These are phyloP conservation scores for Agriopis aurantiaria DNA, from an alignment of 2,888 invertebrate genomes.

Conservation along the genomic window DNA sequence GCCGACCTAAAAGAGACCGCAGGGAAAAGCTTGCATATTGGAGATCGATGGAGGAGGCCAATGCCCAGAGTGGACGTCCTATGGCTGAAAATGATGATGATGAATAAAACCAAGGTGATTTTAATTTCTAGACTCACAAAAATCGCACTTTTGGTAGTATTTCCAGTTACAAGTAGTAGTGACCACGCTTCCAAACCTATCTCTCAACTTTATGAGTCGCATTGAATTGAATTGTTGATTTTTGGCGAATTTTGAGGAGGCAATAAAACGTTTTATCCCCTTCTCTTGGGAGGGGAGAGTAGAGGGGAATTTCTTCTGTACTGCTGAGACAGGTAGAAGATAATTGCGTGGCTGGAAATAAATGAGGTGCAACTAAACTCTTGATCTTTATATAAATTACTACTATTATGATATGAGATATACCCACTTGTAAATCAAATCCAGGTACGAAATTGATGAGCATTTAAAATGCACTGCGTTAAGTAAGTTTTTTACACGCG, in stretches of 20 bases:
- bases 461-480: no score
- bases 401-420: not conserved
- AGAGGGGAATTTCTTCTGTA: not conserved
- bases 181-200: slow-evolving; percentile 60
- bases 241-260: slow-evolving; percentile 74
- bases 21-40: no score
- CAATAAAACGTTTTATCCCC: slow-evolving; percentile 71
- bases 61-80: no score
- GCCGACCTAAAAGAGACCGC: no score
- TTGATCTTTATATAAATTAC: slow-evolving; percentile 29
- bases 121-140: not conserved
- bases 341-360: slow-evolving; percentile 22
- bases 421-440: no score
- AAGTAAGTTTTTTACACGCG: no score
- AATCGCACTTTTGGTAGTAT: not conserved
- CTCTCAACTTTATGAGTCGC: slow-evolving; percentile 72
- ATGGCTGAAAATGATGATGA: no score
- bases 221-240: slow-evolving; percentile 78
- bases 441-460: no score
- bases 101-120: not conserved
- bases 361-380: slow-evolving; percentile 26
- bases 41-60: no score
- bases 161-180: slow-evolving; percentile 10
- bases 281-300: slow-evolving; percentile 29
- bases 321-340: slow-evolving; percentile 26